These are phyloP conservation scores for Dromas ardeola DNA, from an alignment of 2,113 vertebrate species.

Conservation along the genomic window DNA sequence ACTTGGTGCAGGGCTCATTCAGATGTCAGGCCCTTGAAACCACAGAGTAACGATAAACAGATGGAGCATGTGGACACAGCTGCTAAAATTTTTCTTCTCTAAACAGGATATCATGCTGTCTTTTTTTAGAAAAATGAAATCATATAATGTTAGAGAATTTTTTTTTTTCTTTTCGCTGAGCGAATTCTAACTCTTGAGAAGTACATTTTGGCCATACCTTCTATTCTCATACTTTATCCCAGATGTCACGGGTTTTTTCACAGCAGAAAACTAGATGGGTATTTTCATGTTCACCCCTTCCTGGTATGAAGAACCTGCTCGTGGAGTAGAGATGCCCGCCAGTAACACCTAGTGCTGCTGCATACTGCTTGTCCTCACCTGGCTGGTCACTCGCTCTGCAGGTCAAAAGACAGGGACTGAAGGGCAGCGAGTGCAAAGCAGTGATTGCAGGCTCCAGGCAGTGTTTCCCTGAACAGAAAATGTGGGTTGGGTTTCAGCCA, in stretches of 20 bases:
- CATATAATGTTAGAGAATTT: neutral
- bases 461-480: neutral
- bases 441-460: neutral
- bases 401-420: neutral
- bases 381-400: neutral
- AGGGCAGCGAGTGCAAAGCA: neutral
- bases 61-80: neutral
- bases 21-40: slow-evolving; percentile 16
- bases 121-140: slow-evolving; percentile 4
- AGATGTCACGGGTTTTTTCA: fast-evolving
- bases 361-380: neutral
- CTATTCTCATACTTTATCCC: neutral
- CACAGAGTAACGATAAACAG: slow-evolving; percentile 14
- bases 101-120: slow-evolving; percentile 15
- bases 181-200: neutral
- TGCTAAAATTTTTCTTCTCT: slow-evolving; percentile 18
- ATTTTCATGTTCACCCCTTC: neutral
- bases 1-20: neutral
- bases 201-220: neutral
- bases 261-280: neutral
- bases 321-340: neutral
- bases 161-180: neutral
- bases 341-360: neutral
- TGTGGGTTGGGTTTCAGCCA: neutral
- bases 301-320: neutral